Conservation (phyloP, 2,113 vertebrate species). For the Anolis sagrei region DNA sequence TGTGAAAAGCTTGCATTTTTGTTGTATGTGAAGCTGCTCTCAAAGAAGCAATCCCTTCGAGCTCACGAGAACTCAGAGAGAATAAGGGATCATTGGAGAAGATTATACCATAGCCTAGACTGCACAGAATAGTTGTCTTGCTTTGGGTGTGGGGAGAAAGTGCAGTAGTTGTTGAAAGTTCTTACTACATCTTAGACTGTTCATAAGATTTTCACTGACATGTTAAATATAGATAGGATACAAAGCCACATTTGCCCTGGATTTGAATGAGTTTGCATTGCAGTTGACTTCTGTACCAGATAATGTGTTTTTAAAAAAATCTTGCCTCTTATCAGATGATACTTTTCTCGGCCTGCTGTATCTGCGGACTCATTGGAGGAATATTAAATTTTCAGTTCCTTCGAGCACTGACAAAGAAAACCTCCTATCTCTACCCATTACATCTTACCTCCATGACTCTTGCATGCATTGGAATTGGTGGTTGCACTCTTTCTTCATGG, state of each 20-base stretch:
- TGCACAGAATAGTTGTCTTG: not conserved
- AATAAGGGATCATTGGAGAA: not conserved
- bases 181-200: not conserved
- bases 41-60: not conserved
- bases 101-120: not conserved
- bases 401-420: constrained; percentile 90
- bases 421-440: constrained; percentile 84
- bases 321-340: constrained; percentile 89
- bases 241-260: not conserved
- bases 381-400: constrained; percentile 99
- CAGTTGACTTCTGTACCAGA: constrained; percentile 25
- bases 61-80: not conserved
- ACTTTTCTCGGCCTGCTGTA: constrained; percentile 97
- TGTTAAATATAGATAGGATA: not conserved
- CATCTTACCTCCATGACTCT: constrained; percentile 95
- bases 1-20: not conserved
- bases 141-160: not conserved
- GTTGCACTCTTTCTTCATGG: constrained; percentile 96
- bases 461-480: constrained; percentile 93
- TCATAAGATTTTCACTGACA: not conserved
- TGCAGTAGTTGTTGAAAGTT: not conserved
- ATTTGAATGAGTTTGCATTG: constrained; percentile 9
- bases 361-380: constrained; percentile 96
- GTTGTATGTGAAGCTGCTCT: not conserved
- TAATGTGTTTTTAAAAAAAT: constrained; percentile 20